Base-by-base conservation (phyloP, 2,888 invertebrate genomes). In the Cloeon dipterum region DNA sequence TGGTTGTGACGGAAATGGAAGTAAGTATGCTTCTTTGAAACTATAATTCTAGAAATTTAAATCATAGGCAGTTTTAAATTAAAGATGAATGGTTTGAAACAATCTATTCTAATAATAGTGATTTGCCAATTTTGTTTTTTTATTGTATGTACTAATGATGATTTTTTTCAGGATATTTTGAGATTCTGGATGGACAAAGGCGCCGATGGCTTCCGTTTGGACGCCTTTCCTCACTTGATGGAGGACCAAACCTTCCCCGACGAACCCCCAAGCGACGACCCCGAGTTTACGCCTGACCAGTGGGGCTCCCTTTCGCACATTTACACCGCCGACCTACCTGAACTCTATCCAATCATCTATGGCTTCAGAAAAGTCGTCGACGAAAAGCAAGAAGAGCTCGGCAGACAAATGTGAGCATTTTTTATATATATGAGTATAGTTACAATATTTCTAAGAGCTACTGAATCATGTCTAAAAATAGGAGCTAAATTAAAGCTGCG, bases 151-250 rank as follows among this genome's bases (percentile, higher is more conserved):
- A n/a, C n/a, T n/a, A n/a, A n/a, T n/a, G n/a, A n/a, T n/a, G n/a
- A n/a, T n/a, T 8, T 23, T 8, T 32, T 23, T 10, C 43, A 62
- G 52, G 62, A 68, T 4, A 69, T 74, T 11, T 52, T 82, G 45
- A 53, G 53, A 41, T 78, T 73, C 52, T 85, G 83, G 83, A 52
- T 83, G 20, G 62, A 70, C 23, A 65, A 66, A 40, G 82, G 81
- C 1, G 70, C 73, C 0, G 75, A 76, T 44, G 83, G 83, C 1
- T 77, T 82, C 52, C 66, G 79, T 35, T 56, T 81, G 1, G 73
- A 74, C 46, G 72, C 72, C 0, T 58, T 71, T 2, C 68, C 69
- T 0, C 65, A 66, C 46, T 34, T 48, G 13, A 37, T 45, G 5
- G 49, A 49, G 38, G 46, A 47, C 38, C 19, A 13, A 3, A 44